phyloP scores from a whole-genome alignment of 2,113 vertebrate genomes.

The Spermophilus dauricus region DNA sequence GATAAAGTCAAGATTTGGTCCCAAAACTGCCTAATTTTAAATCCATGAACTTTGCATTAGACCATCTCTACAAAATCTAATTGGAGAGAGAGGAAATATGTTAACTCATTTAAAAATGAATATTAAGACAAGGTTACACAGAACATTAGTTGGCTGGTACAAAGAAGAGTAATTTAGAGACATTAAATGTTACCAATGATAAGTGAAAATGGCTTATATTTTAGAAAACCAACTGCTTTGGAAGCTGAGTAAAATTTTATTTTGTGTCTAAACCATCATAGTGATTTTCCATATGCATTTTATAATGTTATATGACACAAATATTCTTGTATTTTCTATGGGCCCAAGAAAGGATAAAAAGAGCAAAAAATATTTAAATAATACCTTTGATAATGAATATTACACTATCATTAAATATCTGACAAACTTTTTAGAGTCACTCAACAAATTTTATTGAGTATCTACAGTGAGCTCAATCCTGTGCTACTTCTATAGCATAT shows the following conservation, averaged over 20 bases:
- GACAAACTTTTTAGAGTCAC: slow-evolving; percentile 31
- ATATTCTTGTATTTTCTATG: slow-evolving; percentile 29
- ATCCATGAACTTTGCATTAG: slow-evolving; percentile 28
- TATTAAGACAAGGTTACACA: slow-evolving; percentile 8
- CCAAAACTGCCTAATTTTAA: slow-evolving; percentile 59
- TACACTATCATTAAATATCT: not conserved
- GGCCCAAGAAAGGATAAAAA: not conserved
- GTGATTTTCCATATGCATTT: slow-evolving; percentile 6
- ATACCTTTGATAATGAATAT: not conserved
- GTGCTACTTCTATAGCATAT: not conserved
- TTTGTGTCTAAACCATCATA: slow-evolving; percentile 43
- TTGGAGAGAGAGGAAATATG: slow-evolving; percentile 22
- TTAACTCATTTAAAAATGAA: slow-evolving; percentile 56
- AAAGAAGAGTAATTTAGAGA: slow-evolving; percentile 12
- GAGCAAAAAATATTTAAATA: slow-evolving; percentile 18
- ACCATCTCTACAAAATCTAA: slow-evolving; percentile 37
- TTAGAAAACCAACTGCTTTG: slow-evolving; percentile 14
- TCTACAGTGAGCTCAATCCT: not conserved
- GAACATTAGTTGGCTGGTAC: not conserved
- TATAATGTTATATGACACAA: not conserved
- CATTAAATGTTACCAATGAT: not conserved
- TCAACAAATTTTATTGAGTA: slow-evolving; percentile 5
- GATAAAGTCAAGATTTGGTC: slow-evolving; percentile 42
- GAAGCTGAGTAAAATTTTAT: slow-evolving; percentile 20
- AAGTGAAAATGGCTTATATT: not conserved